Conservation (phyloP, 2,113 vertebrate genomes). For the Syngnathus scovelli region DNA sequence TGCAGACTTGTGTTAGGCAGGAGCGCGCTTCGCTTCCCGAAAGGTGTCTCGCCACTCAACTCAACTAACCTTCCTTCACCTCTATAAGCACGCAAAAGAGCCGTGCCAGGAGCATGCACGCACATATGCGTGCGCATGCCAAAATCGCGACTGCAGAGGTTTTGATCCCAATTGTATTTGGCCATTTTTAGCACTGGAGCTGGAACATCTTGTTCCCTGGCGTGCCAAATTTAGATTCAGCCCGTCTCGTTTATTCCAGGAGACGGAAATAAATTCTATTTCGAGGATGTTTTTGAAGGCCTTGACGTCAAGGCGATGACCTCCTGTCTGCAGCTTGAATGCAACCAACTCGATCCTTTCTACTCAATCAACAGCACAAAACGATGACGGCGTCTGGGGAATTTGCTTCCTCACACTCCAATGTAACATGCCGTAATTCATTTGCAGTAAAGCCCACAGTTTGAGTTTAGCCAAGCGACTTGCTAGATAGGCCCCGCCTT, state of each 20-base stretch:
- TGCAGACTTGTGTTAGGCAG: conserved; percentile 28
- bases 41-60: background rate
- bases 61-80: conserved; percentile 5
- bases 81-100: conserved; percentile 24
- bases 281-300: background rate
- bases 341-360: too few relatives aligned
- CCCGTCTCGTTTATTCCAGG: background rate
- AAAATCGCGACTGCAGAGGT: background rate
- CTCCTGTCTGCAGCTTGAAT: background rate
- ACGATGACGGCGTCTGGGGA: too few relatives aligned
- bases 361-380: background rate
- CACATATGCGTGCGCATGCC: too few relatives aligned
- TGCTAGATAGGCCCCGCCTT: too few relatives aligned
- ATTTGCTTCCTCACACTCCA: too few relatives aligned
- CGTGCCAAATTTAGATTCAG: background rate
- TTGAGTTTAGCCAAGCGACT: too few relatives aligned
- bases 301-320: background rate
- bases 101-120: background rate
- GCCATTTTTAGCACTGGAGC: background rate
- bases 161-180: background rate
- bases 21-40: conserved; percentile 22
- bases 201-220: background rate
- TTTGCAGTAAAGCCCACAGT: too few relatives aligned
- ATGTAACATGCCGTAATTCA: too few relatives aligned
- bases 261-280: conserved; percentile 3